Evolutionary conservation across 2,888 invertebrate genomes (phyloP).

Genomic region (Watsonalla binaria): DNA sequence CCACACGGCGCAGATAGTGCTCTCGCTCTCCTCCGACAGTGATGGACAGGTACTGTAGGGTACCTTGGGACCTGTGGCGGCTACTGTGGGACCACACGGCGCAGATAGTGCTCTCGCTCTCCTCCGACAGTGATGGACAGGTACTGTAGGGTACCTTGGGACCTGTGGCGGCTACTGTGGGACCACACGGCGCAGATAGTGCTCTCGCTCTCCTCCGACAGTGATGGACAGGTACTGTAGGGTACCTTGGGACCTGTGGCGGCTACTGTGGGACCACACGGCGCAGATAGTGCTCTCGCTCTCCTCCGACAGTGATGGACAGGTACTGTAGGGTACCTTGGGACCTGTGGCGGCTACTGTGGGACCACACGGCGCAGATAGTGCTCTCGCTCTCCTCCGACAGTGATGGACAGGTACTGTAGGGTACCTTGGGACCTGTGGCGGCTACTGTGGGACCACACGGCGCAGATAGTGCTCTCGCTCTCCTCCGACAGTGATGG

Average conservation of each 20-base stretch:
- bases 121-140: constrained; percentile 81
- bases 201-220: constrained; percentile 82
- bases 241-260: constrained; percentile 85
- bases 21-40: constrained; percentile 82
- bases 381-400: constrained; percentile 85
- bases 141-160: constrained; percentile 32
- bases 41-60: constrained; percentile 73
- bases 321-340: constrained; percentile 41
- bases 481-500: constrained; percentile 82
- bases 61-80: constrained; percentile 87
- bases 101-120: constrained; percentile 88
- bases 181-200: constrained; percentile 95
- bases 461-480: constrained; percentile 90
- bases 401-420: constrained; percentile 77
- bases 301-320: constrained; percentile 80
- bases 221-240: constrained; percentile 76
- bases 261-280: constrained; percentile 98
- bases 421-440: constrained; percentile 81
- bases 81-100: constrained; percentile 98
- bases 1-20: constrained; percentile 93
- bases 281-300: constrained; percentile 90
- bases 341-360: constrained; percentile 97
- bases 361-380: constrained; percentile 96
- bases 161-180: constrained; percentile 98
- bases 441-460: constrained; percentile 99